These are phyloP conservation scores for Orchestia grillus DNA, from an alignment of 1,140 invertebrate genomes.

Conservation along the genomic window DNA sequence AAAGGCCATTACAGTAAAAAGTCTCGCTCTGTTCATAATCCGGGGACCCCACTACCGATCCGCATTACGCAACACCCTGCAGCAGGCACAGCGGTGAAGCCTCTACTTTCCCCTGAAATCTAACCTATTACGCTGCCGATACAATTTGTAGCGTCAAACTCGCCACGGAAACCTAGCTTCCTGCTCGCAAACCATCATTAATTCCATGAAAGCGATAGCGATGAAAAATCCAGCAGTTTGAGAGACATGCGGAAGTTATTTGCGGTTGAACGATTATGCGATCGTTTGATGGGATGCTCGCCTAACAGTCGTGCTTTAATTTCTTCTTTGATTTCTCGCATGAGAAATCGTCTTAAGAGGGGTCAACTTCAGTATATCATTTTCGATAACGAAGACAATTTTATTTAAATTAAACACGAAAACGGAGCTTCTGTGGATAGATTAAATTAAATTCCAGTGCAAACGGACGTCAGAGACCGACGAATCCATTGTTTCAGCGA, in stretches of 20 bases:
- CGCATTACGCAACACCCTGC: not conserved
- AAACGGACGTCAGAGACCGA: not conserved
- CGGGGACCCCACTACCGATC: not conserved
- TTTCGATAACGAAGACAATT: not conserved
- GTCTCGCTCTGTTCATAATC: no score
- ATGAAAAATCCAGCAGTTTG: not conserved
- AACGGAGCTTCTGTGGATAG: not conserved
- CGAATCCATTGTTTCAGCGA: not conserved
- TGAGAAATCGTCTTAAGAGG: no score
- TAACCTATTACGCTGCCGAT: not conserved
- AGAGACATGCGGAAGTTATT: not conserved
- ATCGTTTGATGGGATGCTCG: not conserved
- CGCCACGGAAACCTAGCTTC: not conserved
- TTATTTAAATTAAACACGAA: not conserved
- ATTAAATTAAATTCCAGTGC: not conserved
- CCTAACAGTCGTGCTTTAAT: not conserved
- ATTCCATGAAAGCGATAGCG: not conserved
- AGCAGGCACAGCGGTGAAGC: not conserved
- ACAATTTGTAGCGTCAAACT: slow-evolving; percentile 1
- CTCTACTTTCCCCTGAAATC: not conserved
- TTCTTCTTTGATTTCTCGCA: not conserved
- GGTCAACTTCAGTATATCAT: not conserved
- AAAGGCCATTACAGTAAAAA: no score
- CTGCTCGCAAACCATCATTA: not conserved
- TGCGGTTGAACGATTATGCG: not conserved